A percentile compares a stretch with the other conserved stretches of the same genome.
Evolutionary conservation across 2,113 vertebrate species (phyloP).

Genomic region (Scatophagus argus): DNA sequence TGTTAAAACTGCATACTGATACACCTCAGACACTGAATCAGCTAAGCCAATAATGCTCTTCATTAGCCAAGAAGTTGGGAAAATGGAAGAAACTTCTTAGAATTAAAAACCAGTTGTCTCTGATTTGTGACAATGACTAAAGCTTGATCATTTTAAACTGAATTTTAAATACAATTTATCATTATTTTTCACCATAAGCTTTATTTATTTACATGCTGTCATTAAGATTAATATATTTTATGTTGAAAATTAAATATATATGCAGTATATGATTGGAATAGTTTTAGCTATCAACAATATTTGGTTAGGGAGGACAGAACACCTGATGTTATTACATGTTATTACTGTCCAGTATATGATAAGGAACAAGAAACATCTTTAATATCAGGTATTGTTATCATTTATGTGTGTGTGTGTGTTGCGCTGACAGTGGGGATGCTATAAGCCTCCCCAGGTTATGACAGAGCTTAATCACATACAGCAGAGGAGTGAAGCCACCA

Average conservation of each 20-base stretch:
- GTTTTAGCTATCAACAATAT: no score
- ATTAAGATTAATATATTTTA: no score
- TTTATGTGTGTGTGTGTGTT: constrained; percentile 12
- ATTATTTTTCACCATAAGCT: background rate
- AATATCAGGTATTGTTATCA: constrained; percentile 29
- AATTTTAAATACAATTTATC: background rate
- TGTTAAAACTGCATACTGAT: constrained; percentile 12
- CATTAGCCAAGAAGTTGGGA: background rate
- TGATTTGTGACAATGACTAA: background rate
- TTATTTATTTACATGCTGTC: background rate
- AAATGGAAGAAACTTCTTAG: background rate
- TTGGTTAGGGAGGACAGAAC: background rate
- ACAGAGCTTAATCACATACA: constrained; percentile 75
- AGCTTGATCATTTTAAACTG: background rate
- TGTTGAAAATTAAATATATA: background rate
- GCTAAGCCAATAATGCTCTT: background rate
- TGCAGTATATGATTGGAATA: background rate
- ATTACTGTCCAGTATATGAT: background rate
- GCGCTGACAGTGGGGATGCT: constrained; percentile 36
- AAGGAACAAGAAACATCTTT: constrained; percentile 11
- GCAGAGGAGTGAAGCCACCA: constrained; percentile 63
- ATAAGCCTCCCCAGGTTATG: constrained; percentile 49
- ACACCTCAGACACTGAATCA: constrained; percentile 1
- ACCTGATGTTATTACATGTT: background rate
- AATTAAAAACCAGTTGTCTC: background rate